phyloP scores from a whole-genome alignment of 2,797 vertebrate species.

The Oreochromis grahami region DNA sequence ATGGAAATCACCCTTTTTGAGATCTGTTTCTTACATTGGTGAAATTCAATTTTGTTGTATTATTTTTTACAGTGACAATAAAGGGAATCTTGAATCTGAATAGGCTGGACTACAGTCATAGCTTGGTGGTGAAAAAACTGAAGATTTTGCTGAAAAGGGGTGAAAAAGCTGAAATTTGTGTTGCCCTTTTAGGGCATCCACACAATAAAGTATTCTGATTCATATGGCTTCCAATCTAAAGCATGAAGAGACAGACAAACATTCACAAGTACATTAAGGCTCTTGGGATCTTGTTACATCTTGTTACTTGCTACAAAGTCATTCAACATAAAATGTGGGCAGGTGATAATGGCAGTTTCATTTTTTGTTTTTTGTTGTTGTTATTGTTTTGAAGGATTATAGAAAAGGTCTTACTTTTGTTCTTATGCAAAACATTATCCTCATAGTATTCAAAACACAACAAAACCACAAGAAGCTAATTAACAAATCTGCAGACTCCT shows the following conservation, averaged over 20 bases:
- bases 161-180: too few relatives aligned
- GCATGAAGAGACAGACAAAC: background rate
- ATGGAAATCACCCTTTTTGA: background rate
- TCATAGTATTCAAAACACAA: conserved; percentile 14
- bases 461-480: conserved; percentile 23
- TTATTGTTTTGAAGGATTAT: background rate
- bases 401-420: conserved; percentile 15
- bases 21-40: background rate
- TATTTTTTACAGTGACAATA: background rate
- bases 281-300: background rate
- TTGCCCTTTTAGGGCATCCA: too few relatives aligned
- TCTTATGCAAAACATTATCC: conserved; percentile 9
- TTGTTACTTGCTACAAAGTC: background rate
- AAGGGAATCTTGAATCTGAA: background rate
- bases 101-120: background rate
- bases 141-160: too few relatives aligned
- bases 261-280: background rate
- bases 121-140: too few relatives aligned
- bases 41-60: background rate
- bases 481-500: conserved; percentile 17
- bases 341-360: background rate
- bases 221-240: background rate
- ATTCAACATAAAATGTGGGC: background rate
- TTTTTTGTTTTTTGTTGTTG: background rate
- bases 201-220: background rate